These are phyloP conservation scores for Caenorhabditis sp. DNA, from an alignment of 2,888 invertebrate species.

Conservation along the genomic window DNA sequence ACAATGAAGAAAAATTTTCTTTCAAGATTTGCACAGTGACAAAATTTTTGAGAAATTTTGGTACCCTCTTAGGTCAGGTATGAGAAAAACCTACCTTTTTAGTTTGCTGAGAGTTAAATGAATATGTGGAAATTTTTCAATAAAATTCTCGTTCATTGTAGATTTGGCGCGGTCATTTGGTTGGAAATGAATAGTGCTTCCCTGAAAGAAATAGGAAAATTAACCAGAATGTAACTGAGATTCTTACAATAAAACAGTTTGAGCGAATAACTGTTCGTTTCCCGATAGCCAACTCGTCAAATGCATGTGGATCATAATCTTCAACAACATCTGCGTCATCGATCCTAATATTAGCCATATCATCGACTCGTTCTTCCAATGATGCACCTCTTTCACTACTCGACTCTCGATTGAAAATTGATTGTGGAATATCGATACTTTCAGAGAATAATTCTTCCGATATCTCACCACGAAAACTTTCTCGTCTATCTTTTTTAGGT, in stretches of 20 bases:
- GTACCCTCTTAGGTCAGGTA: too few relatives aligned
- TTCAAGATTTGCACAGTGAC: too few relatives aligned
- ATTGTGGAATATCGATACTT: conserved; percentile 33
- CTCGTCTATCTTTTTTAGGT: conserved; percentile 21
- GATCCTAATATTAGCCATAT: conserved; percentile 2
- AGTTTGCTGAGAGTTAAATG: conserved; percentile 93
- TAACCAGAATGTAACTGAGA: neutral
- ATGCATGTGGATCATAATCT: conserved; percentile 37
- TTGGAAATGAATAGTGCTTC: conserved; percentile 39
- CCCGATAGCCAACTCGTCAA: conserved; percentile 29
- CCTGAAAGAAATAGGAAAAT: conserved; percentile 15
- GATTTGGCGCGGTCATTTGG: conserved; percentile 82
- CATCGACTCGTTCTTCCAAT: conserved; percentile 33
- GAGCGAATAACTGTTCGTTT: conserved; percentile 73
- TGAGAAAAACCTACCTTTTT: conserved; percentile 79
- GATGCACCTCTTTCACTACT: conserved; percentile 29
- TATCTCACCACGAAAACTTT: conserved; percentile 26
- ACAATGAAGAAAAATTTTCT: too few relatives aligned
- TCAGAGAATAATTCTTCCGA: conserved; percentile 22
- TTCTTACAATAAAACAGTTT: conserved; percentile 73
- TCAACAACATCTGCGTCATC: conserved; percentile 9
- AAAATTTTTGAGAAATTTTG: too few relatives aligned
- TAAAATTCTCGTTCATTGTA: conserved; percentile 94
- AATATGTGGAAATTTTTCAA: conserved; percentile 91
- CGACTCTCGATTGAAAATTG: conserved; percentile 12